A percentile compares a stretch with the other conserved stretches of the same genome.
phyloP scores from a whole-genome alignment of 2,888 invertebrate species.

The Carterocephalus palaemon region DNA sequence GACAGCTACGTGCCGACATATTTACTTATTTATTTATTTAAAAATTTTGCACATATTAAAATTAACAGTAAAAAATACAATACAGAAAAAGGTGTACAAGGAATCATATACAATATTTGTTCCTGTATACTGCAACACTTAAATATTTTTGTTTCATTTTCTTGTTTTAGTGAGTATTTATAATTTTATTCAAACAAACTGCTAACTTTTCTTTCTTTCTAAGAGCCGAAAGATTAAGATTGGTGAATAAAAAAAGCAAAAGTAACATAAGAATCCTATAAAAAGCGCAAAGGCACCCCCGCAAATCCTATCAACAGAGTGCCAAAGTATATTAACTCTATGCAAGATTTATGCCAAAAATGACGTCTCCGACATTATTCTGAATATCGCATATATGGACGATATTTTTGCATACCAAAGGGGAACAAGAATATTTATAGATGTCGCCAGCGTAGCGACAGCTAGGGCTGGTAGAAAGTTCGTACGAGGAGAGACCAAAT shows the following conservation, averaged over 20 bases:
- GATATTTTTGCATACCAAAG: conserved; percentile 73
- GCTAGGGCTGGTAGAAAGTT: conserved; percentile 11
- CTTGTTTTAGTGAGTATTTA: too few relatives aligned
- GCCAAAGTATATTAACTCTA: conserved; percentile 68
- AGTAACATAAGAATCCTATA: conserved; percentile 4
- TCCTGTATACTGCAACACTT: too few relatives aligned
- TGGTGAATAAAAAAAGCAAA: neutral
- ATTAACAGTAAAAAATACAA: too few relatives aligned
- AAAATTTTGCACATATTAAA: too few relatives aligned
- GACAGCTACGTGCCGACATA: too few relatives aligned
- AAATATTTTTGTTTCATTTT: too few relatives aligned
- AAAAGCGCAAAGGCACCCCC: conserved; percentile 12
- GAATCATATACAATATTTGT: too few relatives aligned
- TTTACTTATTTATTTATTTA: too few relatives aligned
- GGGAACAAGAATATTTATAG: conserved; percentile 59
- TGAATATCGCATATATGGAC: conserved; percentile 54
- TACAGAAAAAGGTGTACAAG: too few relatives aligned
- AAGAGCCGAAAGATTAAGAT: too few relatives aligned
- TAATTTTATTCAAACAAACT: too few relatives aligned
- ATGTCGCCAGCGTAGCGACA: conserved; percentile 41
- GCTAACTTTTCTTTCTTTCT: too few relatives aligned
- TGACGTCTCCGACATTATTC: conserved; percentile 52
- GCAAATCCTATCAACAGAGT: conserved; percentile 44
- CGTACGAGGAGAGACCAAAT: conserved; percentile 19
- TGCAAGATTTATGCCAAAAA: conserved; percentile 71